Conservation (phyloP, 2,113 vertebrate genomes). For the Phaethornis superciliosus region DNA sequence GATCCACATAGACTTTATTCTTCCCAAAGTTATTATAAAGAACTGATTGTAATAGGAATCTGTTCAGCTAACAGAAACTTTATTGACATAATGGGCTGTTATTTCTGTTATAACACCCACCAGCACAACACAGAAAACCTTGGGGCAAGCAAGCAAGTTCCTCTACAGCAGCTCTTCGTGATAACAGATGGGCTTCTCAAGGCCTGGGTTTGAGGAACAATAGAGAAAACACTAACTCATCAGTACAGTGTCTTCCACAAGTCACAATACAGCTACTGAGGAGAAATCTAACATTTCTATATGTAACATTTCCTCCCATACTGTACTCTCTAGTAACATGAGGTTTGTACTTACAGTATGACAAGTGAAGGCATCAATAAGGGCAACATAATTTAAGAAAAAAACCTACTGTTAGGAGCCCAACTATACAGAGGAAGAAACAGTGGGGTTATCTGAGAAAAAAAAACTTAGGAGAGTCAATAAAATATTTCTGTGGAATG, state of each 20-base stretch:
- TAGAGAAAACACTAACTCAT: background rate
- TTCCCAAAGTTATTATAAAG: background rate
- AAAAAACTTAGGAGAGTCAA: background rate
- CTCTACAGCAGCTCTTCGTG: background rate
- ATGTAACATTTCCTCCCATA: background rate
- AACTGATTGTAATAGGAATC: background rate
- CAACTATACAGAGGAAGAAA: background rate
- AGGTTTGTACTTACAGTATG: background rate
- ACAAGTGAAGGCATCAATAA: background rate
- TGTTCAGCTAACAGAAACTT: background rate
- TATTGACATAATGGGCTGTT: background rate
- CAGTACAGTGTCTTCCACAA: background rate
- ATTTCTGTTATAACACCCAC: background rate
- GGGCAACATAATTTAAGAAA: background rate
- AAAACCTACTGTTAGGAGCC: background rate
- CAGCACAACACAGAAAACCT: background rate
- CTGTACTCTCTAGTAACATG: background rate
- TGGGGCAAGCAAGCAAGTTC: rapidly evolving
- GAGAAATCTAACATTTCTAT: background rate
- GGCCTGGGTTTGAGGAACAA: rapidly evolving
- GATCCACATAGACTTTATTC: background rate
- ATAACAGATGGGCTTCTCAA: rapidly evolving
- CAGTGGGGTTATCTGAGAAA: background rate
- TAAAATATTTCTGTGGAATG: background rate
- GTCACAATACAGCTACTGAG: background rate